Conservation (phyloP, 2,113 vertebrate species). For the Lutjanus erythropterus region DNA sequence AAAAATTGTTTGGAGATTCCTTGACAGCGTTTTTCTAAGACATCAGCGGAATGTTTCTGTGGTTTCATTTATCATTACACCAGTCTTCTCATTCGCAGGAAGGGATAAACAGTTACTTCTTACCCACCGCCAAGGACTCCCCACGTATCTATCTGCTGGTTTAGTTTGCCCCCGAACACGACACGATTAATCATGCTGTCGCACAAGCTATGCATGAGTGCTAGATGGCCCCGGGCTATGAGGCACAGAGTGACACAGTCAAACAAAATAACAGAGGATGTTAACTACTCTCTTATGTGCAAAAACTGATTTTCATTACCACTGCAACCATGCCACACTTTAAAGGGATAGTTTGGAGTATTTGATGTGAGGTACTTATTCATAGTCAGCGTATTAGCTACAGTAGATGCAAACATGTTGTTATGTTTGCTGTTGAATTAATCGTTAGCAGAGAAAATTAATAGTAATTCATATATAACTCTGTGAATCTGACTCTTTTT, state of each 20-base stretch:
- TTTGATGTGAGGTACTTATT: too few relatives aligned
- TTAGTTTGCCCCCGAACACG: constrained; percentile 60
- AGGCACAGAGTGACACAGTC: constrained; percentile 50
- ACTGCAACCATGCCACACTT: not conserved
- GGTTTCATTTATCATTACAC: constrained; percentile 76
- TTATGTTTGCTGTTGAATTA: too few relatives aligned
- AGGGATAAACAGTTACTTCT: constrained; percentile 52
- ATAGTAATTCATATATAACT: too few relatives aligned
- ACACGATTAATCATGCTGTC: constrained; percentile 79
- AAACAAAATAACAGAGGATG: constrained; percentile 36
- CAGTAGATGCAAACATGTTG: too few relatives aligned
- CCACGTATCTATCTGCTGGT: constrained; percentile 61
- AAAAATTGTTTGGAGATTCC: constrained; percentile 60
- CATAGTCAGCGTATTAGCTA: too few relatives aligned
- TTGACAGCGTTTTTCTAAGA: constrained; percentile 55
- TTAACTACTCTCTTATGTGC: constrained; percentile 38
- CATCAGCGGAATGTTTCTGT: constrained; percentile 59
- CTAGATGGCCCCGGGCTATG: constrained; percentile 52
- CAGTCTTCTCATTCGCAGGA: constrained; percentile 50
- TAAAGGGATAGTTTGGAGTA: too few relatives aligned
- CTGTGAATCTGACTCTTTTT: too few relatives aligned
- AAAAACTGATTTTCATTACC: constrained; percentile 39
- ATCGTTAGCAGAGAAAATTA: too few relatives aligned
- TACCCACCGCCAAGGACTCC: constrained; percentile 41
- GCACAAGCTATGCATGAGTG: constrained; percentile 58